Conservation (phyloP, 1,140 invertebrate species). For the Lamellibrachia luymesi region DNA sequence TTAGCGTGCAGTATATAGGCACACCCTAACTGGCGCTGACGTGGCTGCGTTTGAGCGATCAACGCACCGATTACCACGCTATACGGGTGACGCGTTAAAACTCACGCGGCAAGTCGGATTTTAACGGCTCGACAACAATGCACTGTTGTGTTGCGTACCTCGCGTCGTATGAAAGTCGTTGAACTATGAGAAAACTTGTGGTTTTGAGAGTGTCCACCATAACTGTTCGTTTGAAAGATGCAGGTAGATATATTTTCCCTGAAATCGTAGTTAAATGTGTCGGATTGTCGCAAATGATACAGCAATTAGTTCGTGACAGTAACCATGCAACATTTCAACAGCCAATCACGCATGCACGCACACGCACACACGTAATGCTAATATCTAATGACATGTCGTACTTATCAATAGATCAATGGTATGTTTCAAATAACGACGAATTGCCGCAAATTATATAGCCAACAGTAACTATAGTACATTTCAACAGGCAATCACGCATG, state of each 20-base stretch:
- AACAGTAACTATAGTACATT: neutral
- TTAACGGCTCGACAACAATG: neutral
- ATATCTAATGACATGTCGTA: neutral
- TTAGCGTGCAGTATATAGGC: no score
- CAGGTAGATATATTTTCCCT: neutral
- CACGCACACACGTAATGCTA: neutral
- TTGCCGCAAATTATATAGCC: neutral
- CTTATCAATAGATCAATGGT: neutral
- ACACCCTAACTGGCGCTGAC: no score
- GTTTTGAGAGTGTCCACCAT: neutral
- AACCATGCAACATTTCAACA: neutral
- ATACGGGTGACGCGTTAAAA: no score
- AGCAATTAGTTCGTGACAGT: neutral
- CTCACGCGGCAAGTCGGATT: neutral
- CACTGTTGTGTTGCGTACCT: neutral
- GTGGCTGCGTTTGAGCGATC: no score
- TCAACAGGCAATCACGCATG: neutral
- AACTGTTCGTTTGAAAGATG: neutral
- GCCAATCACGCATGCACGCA: neutral
- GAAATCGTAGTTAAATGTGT: neutral
- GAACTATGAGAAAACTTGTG: neutral
- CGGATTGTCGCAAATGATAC: neutral
- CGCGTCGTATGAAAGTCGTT: neutral
- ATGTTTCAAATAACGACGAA: neutral
- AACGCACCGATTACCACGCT: no score